These are phyloP conservation scores for Amblyopsis hoosieri DNA, from an alignment of 2,797 vertebrate species.

Conservation along the genomic window DNA sequence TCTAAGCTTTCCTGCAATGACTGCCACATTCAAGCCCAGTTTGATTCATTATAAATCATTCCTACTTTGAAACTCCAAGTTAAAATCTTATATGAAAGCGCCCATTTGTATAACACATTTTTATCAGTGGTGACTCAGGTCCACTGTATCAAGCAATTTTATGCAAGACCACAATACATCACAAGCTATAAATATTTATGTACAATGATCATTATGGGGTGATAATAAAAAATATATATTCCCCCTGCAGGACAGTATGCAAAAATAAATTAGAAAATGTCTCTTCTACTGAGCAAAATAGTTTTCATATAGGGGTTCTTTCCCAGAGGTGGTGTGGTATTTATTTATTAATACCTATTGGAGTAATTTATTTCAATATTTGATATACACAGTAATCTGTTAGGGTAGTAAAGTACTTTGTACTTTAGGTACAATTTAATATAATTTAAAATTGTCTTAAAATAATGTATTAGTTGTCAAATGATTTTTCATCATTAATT, in stretches of 20 bases:
- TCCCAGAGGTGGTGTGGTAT: constrained; percentile 56
- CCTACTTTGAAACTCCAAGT: constrained; percentile 39
- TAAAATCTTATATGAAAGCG: constrained; percentile 16
- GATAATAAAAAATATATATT: constrained; percentile 76
- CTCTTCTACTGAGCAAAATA: constrained; percentile 76
- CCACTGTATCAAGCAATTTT: constrained; percentile 47
- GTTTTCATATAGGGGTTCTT: constrained; percentile 68
- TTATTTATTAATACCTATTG: constrained; percentile 57
- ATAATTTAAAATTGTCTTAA: constrained; percentile 45
- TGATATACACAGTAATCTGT: constrained; percentile 40
- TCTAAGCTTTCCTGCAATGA: constrained; percentile 40
- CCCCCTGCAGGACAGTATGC: constrained; percentile 70
- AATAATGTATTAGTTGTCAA: constrained; percentile 28
- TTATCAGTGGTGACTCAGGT: constrained; percentile 44
- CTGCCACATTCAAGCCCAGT: constrained; percentile 12
- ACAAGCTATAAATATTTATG: constrained; percentile 71
- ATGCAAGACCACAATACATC: constrained; percentile 53
- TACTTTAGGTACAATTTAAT: constrained; percentile 55
- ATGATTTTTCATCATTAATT: constrained; percentile 28
- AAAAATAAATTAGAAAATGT: constrained; percentile 79
- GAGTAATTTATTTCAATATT: constrained; percentile 46
- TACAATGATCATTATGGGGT: constrained; percentile 65
- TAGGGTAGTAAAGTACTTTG: constrained; percentile 56
- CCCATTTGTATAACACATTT: constrained; percentile 6
- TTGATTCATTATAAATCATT: not conserved